Evolutionary conservation across 92 coral and sea anemone species (phyloP).

Genomic region (Heliopora coerulea): DNA sequence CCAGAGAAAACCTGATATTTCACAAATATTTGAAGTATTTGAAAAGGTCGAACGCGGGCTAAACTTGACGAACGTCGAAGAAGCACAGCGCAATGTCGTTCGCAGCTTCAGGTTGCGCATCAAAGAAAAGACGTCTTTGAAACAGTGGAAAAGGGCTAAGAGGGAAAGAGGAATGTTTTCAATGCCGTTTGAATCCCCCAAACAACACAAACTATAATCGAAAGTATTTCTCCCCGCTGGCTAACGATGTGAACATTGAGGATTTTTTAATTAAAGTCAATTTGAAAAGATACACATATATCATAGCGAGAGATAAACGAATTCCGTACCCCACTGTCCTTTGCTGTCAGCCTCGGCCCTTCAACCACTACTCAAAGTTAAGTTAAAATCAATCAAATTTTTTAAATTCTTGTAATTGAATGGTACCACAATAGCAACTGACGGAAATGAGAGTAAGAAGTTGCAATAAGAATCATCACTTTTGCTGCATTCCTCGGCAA

Average conservation of each 20-base stretch:
- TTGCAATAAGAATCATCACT: not conserved
- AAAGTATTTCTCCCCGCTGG: constrained; percentile 39
- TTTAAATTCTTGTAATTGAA: not conserved
- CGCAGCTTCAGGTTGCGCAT: not conserved
- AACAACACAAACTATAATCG: constrained; percentile 20
- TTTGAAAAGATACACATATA: constrained; percentile 14
- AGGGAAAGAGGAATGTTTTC: not conserved
- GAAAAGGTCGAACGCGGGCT: constrained; percentile 9
- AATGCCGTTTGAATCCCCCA: not conserved
- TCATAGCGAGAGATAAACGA: constrained; percentile 11
- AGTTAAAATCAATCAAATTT: not conserved
- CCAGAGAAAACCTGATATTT: constrained; percentile 41
- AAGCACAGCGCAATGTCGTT: not conserved
- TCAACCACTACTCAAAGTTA: not conserved
- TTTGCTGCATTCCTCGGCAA: not conserved
- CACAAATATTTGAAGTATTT: constrained; percentile 41
- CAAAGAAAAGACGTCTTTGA: not conserved
- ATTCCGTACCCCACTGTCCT: not conserved
- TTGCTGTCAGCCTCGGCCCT: not conserved
- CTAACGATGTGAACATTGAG: not conserved
- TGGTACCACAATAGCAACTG: not conserved
- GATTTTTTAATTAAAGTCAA: constrained; percentile 40
- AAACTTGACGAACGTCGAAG: constrained; percentile 7
- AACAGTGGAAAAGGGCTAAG: not conserved
- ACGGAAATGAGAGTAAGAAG: not conserved